Percentiles rank a stretch among this genome's conserved stretches.
Evolutionary conservation across 2,888 invertebrate species (phyloP).

Genomic region (Opisthograptis luteolata): DNA sequence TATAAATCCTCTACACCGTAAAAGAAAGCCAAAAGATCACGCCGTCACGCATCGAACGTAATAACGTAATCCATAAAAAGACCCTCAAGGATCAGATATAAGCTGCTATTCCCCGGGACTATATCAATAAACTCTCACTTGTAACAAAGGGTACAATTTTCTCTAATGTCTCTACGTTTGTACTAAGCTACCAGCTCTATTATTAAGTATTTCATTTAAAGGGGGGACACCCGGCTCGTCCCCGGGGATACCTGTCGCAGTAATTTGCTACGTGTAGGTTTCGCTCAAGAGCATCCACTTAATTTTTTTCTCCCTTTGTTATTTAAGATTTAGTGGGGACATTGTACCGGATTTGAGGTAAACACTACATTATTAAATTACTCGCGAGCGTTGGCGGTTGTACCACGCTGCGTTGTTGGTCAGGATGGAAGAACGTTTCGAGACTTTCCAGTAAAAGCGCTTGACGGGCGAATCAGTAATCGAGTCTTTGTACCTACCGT

Average conservation of each 20-base stretch:
- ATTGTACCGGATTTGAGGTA: slow-evolving; percentile 52
- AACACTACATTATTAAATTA: slow-evolving; percentile 45
- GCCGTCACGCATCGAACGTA: slow-evolving; percentile 10
- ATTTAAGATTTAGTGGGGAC: slow-evolving; percentile 61
- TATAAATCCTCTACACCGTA: slow-evolving; percentile 3
- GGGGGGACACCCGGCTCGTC: slow-evolving; percentile 60
- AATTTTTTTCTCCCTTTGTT: slow-evolving; percentile 56
- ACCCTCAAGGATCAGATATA: slow-evolving; percentile 27
- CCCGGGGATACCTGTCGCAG: slow-evolving; percentile 76
- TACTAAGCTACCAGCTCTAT: slow-evolving; percentile 65
- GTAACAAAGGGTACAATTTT: slow-evolving; percentile 59
- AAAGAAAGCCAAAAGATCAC: slow-evolving; percentile 7
- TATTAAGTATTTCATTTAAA: slow-evolving; percentile 80
- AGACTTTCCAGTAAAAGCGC: slow-evolving; percentile 15
- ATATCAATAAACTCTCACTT: slow-evolving; percentile 54
- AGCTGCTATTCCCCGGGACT: slow-evolving; percentile 36
- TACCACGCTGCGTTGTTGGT: slow-evolving; percentile 1
- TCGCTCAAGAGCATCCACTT: slow-evolving; percentile 46
- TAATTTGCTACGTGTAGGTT: slow-evolving; percentile 69
- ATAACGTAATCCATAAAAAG: slow-evolving; percentile 21
- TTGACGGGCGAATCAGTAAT: slow-evolving; percentile 11
- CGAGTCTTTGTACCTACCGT: slow-evolving; percentile 1
- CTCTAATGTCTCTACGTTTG: slow-evolving; percentile 58
- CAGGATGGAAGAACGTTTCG: slow-evolving; percentile 8
- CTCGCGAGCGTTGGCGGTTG: slow-evolving; percentile 21